These are phyloP conservation scores for Spondyliosoma cantharus DNA, from an alignment of 2,797 vertebrate genomes.

Conservation along the genomic window DNA sequence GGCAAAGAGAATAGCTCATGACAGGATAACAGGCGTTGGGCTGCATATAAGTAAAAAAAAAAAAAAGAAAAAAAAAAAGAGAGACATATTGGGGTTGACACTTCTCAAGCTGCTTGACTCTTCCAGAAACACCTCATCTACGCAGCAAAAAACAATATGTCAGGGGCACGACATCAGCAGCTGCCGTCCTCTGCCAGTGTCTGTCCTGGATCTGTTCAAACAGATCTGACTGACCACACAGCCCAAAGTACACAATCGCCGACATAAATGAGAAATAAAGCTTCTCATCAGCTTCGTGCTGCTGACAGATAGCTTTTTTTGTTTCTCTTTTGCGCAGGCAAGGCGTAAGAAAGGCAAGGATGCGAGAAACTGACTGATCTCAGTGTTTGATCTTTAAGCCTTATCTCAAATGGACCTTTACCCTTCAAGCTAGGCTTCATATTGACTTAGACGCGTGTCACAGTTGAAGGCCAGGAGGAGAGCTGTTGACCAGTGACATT, in stretches of 20 bases:
- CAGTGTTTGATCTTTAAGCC: constrained; percentile 19
- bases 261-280: neutral
- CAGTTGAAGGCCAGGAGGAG: constrained; percentile 52
- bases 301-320: neutral
- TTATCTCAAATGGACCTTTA: constrained; percentile 61
- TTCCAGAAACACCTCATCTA: constrained; percentile 27
- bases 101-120: constrained; percentile 11
- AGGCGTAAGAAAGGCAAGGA: neutral
- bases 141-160: neutral
- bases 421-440: constrained; percentile 30
- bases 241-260: neutral
- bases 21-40: constrained; percentile 19
- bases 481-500: constrained; percentile 26
- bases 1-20: constrained; percentile 18
- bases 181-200: neutral
- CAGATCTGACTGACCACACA: neutral
- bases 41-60: neutral
- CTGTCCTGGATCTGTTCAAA: constrained; percentile 17
- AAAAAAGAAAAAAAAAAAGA: neutral
- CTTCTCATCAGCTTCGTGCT: neutral
- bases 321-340: neutral
- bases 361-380: constrained; percentile 20
- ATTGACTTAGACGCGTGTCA: constrained; percentile 46
- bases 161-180: constrained; percentile 8
- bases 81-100: constrained; percentile 23